Conservation (phyloP, 2,113 vertebrate genomes). For the Dasyornis broadbenti region DNA sequence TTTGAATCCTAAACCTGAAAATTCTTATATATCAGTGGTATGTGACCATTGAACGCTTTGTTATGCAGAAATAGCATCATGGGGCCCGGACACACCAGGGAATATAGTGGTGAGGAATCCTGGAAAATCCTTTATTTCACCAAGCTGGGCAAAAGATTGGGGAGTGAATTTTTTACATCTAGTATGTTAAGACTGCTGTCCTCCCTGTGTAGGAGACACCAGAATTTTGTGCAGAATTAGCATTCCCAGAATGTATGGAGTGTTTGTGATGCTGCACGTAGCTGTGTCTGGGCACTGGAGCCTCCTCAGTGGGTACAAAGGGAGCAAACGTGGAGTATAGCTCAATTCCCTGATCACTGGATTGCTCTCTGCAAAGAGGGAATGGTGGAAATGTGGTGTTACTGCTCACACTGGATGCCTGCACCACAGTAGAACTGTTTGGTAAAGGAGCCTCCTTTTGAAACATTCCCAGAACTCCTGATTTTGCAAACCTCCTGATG, state of each 20-base stretch:
- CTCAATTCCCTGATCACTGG: neutral
- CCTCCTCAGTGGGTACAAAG: neutral
- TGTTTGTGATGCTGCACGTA: neutral
- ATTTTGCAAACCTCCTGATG: constrained; percentile 38
- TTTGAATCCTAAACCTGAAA: neutral
- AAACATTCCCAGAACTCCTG: constrained; percentile 43
- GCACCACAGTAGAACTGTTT: constrained; percentile 4
- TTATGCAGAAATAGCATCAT: neutral
- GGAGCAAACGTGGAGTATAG: neutral
- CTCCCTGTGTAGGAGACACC: neutral
- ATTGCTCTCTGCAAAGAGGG: neutral
- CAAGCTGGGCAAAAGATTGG: neutral
- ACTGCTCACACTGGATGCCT: neutral
- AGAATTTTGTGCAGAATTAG: neutral
- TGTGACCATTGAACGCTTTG: neutral
- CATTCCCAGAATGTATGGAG: neutral
- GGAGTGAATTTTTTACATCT: neutral
- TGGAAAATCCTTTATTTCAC: neutral
- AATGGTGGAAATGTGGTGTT: neutral
- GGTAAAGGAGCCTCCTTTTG: constrained; percentile 1
- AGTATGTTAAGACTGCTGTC: neutral
- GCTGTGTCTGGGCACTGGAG: neutral
- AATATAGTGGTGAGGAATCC: neutral
- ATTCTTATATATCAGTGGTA: neutral
- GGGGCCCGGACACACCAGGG: neutral